Percentiles rank a stretch among this genome's conserved stretches.
These are phyloP conservation scores for Notodonta ziczac DNA, from an alignment of 2,888 invertebrate species.

Conservation along the genomic window DNA sequence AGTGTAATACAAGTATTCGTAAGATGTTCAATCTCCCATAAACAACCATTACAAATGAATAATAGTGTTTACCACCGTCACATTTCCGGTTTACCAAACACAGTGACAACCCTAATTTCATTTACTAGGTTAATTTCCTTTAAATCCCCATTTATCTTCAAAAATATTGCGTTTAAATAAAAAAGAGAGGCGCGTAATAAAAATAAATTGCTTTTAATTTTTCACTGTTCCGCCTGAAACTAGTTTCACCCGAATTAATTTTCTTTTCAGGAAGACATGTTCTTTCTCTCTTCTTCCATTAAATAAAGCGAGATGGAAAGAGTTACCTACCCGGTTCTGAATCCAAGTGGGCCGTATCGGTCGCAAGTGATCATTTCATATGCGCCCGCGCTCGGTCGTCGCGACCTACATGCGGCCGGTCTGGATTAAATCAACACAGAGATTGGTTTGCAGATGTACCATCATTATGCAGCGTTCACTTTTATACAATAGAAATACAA, in stretches of 20 bases:
- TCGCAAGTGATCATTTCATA: slow-evolving; percentile 51
- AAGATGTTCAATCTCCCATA: neutral
- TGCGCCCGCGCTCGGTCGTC: slow-evolving; percentile 53
- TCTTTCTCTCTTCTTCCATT: neutral
- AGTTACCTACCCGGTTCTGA: slow-evolving; percentile 20
- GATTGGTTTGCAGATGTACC: slow-evolving; percentile 37
- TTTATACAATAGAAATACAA: neutral
- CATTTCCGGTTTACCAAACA: neutral
- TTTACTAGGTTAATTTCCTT: slow-evolving; percentile 6
- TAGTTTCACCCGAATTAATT: slow-evolving; percentile 21
- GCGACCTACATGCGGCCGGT: slow-evolving; percentile 55
- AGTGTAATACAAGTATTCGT: neutral
- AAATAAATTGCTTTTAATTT: slow-evolving; percentile 20
- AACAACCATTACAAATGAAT: neutral
- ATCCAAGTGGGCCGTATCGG: slow-evolving; percentile 52
- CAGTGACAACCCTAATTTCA: neutral
- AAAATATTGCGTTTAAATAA: neutral
- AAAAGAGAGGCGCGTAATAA: slow-evolving; percentile 2
- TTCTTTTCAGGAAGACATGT: slow-evolving; percentile 10
- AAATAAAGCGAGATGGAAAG: slow-evolving; percentile 24
- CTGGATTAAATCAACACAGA: slow-evolving; percentile 57
- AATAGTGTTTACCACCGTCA: neutral
- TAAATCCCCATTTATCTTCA: neutral
- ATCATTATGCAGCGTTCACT: neutral
- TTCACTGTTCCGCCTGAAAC: slow-evolving; percentile 15